These are phyloP conservation scores for Alectura lathami DNA, from an alignment of 2,113 vertebrate species.

Conservation along the genomic window DNA sequence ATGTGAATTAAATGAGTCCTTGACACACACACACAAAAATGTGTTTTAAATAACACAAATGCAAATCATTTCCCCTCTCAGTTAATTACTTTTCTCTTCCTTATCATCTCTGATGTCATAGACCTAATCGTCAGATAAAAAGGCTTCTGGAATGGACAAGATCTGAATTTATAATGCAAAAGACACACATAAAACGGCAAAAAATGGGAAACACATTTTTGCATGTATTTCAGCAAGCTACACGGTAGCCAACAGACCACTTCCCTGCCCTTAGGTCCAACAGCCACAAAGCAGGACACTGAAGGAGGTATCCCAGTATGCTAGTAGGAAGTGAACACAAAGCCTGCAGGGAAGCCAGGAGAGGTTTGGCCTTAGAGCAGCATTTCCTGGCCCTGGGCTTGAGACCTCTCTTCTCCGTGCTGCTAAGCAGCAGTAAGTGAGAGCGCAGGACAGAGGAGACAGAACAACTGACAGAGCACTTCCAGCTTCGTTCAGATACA, in stretches of 20 bases:
- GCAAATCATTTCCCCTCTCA: slow-evolving; percentile 12
- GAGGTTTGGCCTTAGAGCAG: not conserved
- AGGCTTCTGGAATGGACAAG: not conserved
- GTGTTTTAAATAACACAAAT: slow-evolving; percentile 24
- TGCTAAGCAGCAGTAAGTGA: not conserved
- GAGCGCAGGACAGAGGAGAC: not conserved
- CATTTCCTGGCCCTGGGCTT: not conserved
- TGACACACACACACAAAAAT: slow-evolving; percentile 5
- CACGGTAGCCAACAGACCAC: not conserved
- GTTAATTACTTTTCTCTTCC: slow-evolving; percentile 15
- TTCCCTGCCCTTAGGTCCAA: not conserved
- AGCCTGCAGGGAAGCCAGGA: not conserved
- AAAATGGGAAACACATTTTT: not conserved
- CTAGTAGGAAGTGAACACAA: not conserved
- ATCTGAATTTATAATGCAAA: not conserved
- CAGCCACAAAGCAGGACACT: rapidly evolving
- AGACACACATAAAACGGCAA: not conserved
- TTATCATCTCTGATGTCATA: slow-evolving; percentile 24
- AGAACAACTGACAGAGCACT: not conserved
- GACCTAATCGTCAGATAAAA: not conserved
- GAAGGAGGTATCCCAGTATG: not conserved
- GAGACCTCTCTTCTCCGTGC: not conserved
- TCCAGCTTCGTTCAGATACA: not conserved
- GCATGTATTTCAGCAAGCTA: not conserved
- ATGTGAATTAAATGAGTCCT: slow-evolving; percentile 28